These are phyloP conservation scores for Cabera pusaria DNA, from an alignment of 2,888 invertebrate genomes.

Conservation along the genomic window DNA sequence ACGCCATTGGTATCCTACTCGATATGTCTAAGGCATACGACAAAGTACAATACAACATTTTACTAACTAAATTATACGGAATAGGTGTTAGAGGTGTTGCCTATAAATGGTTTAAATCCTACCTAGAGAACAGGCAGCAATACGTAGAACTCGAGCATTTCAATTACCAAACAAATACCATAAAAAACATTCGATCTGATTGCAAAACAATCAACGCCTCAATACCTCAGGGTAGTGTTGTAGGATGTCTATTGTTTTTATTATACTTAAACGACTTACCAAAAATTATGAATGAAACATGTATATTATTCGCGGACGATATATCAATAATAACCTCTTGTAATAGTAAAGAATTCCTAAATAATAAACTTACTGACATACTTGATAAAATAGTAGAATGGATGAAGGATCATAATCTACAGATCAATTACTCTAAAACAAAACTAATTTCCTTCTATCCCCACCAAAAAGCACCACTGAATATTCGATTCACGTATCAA, in stretches of 20 bases:
- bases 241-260: too few relatives aligned
- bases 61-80: constrained; percentile 4
- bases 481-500: too few relatives aligned
- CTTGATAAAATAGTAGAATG: not conserved
- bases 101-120: constrained; percentile 1
- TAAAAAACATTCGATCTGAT: too few relatives aligned
- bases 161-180: not conserved
- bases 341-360: too few relatives aligned
- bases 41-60: not conserved
- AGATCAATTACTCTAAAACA: not conserved
- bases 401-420: constrained; percentile 2
- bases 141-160: too few relatives aligned
- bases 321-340: too few relatives aligned
- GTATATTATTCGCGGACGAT: constrained; percentile 1
- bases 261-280: not conserved
- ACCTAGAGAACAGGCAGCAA: not conserved
- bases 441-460: too few relatives aligned
- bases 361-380: not conserved
- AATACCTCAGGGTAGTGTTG: too few relatives aligned
- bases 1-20: constrained; percentile 12
- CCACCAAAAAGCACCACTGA: too few relatives aligned
- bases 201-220: too few relatives aligned
- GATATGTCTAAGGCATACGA: constrained; percentile 2
- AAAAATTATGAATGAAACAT: not conserved
- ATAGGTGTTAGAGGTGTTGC: constrained; percentile 2